Base-by-base conservation (phyloP, 2,113 vertebrate species). In the Pantherophis guttatus region DNA sequence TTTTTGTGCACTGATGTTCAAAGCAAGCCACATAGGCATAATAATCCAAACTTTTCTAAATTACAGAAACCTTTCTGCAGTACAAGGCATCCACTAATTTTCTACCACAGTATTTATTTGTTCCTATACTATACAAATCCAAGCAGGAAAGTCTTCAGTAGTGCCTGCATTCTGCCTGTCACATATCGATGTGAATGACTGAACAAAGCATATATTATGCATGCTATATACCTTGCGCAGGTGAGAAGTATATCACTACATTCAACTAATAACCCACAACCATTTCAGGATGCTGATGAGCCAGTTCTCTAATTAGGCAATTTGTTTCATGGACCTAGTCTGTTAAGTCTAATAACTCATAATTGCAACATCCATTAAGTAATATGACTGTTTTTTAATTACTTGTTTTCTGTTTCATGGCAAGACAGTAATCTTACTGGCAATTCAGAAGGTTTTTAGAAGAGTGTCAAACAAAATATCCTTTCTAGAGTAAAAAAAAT, bases 131-230 rank as follows among this genome's bases (percentile, higher is more conserved):
- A 53, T 87, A 89, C 58, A 91, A 91, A 93, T 75, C 29, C 1
- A 24, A 95, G 94, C 29, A 91, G 93, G 95, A 90, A 88, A 1
- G 19, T 91, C 57, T 90, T 85, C 93, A 92, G 90, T 62, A 88
- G 29, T 93, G 89, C 90, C 52, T 6, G 75, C n/a, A 4, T 24
- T n/a, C 94, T 90, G 75, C 1, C 54, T 1, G 75, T 55, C 19
- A 26, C 89, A 93, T 62, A 58, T 39, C 91, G 59, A 52, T 91
- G 86, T 62, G 50, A 93, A 93, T 91, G 86, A 91, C 89, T 91
- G n/a, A 33, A 93, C 59, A 88, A 75, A 50, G 19, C 52, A 75
- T 91, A 44, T 33, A 1, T 17, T 81, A 39, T 3, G 39, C 33
- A 39, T 44, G 15, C 33, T 21, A 21, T 81, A 39, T 81, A 39